Percentiles rank a stretch among this genome's conserved stretches.
Conservation (phyloP, 2,113 vertebrate species). For the Callorhinus ursinus region DNA sequence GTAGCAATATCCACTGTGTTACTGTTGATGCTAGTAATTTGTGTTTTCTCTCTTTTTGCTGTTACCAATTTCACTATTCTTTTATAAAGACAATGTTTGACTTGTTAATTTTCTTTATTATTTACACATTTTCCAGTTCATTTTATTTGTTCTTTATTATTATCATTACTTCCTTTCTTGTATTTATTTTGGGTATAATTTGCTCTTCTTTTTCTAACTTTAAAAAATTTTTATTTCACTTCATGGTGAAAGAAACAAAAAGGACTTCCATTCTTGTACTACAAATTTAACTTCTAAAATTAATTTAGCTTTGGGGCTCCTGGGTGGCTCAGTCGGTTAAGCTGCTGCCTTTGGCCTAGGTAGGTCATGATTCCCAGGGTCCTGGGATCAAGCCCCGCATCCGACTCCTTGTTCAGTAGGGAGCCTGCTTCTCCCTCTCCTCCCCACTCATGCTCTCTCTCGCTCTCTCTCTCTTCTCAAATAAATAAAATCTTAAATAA, state of each 20-base stretch:
- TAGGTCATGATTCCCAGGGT: too few species aligned
- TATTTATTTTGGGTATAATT: background rate
- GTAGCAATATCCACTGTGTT: background rate
- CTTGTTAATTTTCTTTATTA: background rate
- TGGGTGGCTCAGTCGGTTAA: too few species aligned
- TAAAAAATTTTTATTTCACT: conserved; percentile 1
- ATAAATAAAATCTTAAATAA: too few species aligned
- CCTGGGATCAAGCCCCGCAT: too few species aligned
- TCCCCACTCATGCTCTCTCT: too few species aligned
- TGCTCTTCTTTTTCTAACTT: background rate
- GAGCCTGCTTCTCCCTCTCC: too few species aligned
- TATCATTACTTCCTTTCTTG: background rate
- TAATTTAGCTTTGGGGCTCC: background rate
- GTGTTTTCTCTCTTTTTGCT: background rate
- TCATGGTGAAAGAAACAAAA: background rate
- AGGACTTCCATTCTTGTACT: background rate
- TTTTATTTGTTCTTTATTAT: background rate
- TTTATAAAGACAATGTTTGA: background rate
- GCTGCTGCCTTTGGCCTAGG: too few species aligned
- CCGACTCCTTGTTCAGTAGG: too few species aligned
- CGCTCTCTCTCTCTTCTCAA: too few species aligned
- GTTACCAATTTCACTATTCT: background rate
- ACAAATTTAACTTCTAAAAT: background rate
- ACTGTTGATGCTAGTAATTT: background rate
- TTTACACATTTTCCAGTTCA: background rate